phyloP scores from a whole-genome alignment of 2,113 vertebrate genomes.

The Epinephelus lanceolatus region DNA sequence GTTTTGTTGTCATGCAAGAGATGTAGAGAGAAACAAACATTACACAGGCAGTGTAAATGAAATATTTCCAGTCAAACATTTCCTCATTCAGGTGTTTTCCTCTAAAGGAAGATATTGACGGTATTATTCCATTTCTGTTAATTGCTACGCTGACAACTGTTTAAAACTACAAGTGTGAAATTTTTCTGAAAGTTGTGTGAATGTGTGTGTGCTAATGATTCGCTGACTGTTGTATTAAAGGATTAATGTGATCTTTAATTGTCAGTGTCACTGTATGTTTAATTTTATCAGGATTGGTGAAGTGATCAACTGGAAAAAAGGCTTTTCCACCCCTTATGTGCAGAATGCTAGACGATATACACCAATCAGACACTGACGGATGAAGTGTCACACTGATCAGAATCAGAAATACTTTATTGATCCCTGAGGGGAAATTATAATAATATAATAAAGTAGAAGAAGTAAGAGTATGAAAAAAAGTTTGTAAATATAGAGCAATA shows the following conservation, averaged over 20 bases:
- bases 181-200: conserved; percentile 16
- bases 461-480: too few species aligned
- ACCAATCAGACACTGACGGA: too few species aligned
- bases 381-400: too few species aligned
- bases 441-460: too few species aligned
- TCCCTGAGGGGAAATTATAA: too few species aligned
- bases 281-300: neutral
- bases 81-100: conserved; percentile 7
- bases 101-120: neutral
- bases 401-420: too few species aligned
- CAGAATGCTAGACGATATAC: neutral
- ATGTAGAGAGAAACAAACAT: neutral
- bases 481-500: too few species aligned
- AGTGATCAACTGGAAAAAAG: too few species aligned
- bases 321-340: neutral
- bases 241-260: conserved; percentile 10
- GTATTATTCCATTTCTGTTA: neutral
- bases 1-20: neutral
- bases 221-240: conserved; percentile 32
- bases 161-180: conserved; percentile 42
- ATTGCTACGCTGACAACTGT: neutral
- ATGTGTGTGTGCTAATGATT: conserved; percentile 9
- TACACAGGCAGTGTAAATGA: neutral
- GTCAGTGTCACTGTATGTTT: neutral
- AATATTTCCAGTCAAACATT: neutral